Evolutionary conservation across 2,888 invertebrate genomes (phyloP).

Genomic region (Hirtodrosophila duncani): DNA sequence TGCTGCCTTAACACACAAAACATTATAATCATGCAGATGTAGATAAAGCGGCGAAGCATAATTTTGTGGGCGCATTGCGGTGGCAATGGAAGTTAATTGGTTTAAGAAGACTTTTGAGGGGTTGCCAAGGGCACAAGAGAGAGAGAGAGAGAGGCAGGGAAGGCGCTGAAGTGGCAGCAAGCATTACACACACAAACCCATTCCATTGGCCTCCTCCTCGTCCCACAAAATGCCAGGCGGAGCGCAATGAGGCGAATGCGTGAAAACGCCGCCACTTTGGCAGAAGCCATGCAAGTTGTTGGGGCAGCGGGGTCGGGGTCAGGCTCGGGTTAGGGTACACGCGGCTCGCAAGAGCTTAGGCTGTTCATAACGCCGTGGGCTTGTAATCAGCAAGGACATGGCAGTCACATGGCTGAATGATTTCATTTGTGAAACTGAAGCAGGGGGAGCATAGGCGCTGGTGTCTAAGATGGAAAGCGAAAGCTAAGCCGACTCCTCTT

Average conservation of each 20-base stretch:
- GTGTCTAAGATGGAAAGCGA: too few relatives aligned
- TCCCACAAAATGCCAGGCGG: constrained; percentile 26
- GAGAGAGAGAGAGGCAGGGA: constrained; percentile 4
- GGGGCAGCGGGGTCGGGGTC: constrained; percentile 24
- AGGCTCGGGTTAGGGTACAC: constrained; percentile 6
- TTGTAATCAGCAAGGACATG: constrained; percentile 14
- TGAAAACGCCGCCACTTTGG: constrained; percentile 46
- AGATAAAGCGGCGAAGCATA: constrained; percentile 36
- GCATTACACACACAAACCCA: too few relatives aligned
- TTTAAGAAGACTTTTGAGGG: constrained; percentile 38
- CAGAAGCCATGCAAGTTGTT: constrained; percentile 25
- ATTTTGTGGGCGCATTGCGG: constrained; percentile 20
- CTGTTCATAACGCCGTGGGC: background rate
- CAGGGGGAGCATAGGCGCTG: too few relatives aligned
- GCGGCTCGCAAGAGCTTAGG: background rate
- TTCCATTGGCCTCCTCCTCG: too few relatives aligned
- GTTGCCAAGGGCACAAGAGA: constrained; percentile 6
- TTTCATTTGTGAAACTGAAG: constrained; percentile 40
- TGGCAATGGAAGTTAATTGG: constrained; percentile 51
- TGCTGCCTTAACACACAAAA: constrained; percentile 25
- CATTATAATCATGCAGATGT: constrained; percentile 22
- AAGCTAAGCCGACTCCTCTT: too few relatives aligned
- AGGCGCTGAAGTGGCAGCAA: background rate
- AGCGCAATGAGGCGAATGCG: constrained; percentile 56
- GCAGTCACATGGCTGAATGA: constrained; percentile 44